phyloP scores from a whole-genome alignment of 1,140 invertebrate species.

The Drosophila simulans region DNA sequence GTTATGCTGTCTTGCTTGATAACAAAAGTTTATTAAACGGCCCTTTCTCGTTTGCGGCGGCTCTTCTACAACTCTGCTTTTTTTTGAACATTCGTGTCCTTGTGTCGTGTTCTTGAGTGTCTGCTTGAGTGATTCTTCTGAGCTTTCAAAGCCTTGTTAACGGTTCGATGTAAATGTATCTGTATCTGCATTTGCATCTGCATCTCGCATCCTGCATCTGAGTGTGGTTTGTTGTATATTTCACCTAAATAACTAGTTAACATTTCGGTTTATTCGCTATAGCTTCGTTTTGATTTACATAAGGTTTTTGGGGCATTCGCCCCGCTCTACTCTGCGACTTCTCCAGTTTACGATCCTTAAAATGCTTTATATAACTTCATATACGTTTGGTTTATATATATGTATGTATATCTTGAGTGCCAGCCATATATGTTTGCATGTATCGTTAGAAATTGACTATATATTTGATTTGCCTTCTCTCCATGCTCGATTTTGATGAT shows the following conservation, averaged over 20 bases:
- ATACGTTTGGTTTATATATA: conserved; percentile 40
- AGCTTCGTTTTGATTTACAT: conserved; percentile 53
- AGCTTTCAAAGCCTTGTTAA: conserved; percentile 53
- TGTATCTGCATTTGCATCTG: conserved; percentile 11
- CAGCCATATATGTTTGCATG: conserved; percentile 47
- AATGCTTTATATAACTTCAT: conserved; percentile 62
- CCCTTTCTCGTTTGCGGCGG: conserved; percentile 70
- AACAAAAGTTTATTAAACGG: conserved; percentile 75
- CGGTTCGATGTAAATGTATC: conserved; percentile 51
- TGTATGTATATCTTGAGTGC: conserved; percentile 47
- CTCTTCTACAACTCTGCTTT: conserved; percentile 63
- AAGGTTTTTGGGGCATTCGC: conserved; percentile 27
- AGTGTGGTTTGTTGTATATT: conserved; percentile 75
- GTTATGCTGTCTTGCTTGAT: conserved; percentile 46
- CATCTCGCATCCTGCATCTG: conserved; percentile 28
- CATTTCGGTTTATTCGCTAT: conserved; percentile 70
- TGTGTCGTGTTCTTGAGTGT: conserved; percentile 30
- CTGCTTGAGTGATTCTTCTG: conserved; percentile 29
- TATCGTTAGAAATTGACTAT: conserved; percentile 75
- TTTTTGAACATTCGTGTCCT: conserved; percentile 53
- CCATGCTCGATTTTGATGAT: conserved; percentile 46
- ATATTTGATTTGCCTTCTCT: conserved; percentile 71
- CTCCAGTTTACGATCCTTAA: conserved; percentile 41
- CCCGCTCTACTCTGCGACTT: conserved; percentile 41
- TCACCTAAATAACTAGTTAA: conserved; percentile 83